Evolutionary conservation across 2,797 vertebrate genomes (phyloP).

Genomic region (Liasis olivaceus): DNA sequence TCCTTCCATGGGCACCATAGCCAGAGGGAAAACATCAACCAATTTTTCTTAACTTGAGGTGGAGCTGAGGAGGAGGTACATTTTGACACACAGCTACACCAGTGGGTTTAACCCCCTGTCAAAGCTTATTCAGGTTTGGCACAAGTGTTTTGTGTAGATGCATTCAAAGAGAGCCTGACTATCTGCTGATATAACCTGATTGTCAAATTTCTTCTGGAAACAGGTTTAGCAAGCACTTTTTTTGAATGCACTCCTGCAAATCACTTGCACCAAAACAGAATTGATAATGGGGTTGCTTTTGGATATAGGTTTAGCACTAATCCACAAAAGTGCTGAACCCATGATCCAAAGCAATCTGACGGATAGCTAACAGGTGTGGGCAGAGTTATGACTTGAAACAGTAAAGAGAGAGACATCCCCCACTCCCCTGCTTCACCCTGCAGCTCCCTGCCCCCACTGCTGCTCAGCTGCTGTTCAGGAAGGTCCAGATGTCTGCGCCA

Average conservation of each 20-base stretch:
- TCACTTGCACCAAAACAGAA: not conserved
- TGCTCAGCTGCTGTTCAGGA: not conserved
- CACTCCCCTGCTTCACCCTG: not conserved
- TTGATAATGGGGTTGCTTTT: not conserved
- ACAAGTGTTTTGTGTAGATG: not conserved
- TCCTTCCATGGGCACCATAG: not conserved
- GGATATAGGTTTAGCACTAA: not conserved
- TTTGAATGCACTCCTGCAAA: not conserved
- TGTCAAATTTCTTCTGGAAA: not conserved
- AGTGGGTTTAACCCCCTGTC: not conserved
- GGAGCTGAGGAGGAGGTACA: not conserved
- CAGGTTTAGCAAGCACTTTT: not conserved
- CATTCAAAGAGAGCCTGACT: not conserved
- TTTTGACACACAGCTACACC: not conserved
- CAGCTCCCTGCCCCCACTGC: not conserved
- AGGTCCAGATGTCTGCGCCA: not conserved
- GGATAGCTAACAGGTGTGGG: not conserved
- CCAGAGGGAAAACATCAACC: not conserved
- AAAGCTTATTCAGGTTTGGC: not conserved
- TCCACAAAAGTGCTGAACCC: not conserved
- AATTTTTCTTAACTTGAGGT: not conserved
- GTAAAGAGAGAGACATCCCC: not conserved
- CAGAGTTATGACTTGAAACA: not conserved
- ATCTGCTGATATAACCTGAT: not conserved
- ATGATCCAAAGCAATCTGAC: not conserved